These are phyloP conservation scores for Clarias fuscus DNA, from an alignment of 2,797 vertebrate genomes.

Conservation along the genomic window DNA sequence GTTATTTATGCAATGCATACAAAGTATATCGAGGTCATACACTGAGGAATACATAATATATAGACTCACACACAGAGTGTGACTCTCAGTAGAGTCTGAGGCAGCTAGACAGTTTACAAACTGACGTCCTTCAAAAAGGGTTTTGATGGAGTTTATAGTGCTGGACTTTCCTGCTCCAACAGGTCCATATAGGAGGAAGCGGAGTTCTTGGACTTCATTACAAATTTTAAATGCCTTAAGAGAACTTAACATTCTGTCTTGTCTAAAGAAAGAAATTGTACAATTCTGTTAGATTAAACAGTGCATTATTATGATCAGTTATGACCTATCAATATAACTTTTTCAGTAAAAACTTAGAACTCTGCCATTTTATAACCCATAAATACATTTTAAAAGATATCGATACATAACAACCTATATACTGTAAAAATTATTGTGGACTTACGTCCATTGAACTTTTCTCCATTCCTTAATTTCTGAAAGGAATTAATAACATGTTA, in stretches of 20 bases:
- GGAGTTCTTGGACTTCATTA: not conserved
- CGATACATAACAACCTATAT: too few relatives aligned
- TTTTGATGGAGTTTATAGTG: slow-evolving; percentile 24
- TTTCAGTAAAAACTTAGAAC: not conserved
- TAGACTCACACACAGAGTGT: too few relatives aligned
- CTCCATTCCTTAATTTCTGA: not conserved
- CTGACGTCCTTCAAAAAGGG: slow-evolving; percentile 17
- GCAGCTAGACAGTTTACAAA: slow-evolving; percentile 16
- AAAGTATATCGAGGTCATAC: too few relatives aligned
- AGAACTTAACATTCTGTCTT: not conserved
- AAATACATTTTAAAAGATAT: too few relatives aligned
- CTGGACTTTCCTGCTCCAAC: too few relatives aligned
- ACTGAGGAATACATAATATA: too few relatives aligned
- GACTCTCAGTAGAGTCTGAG: not conserved
- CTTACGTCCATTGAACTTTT: not conserved
- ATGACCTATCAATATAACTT: not conserved
- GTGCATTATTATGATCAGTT: too few relatives aligned
- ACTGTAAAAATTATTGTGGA: not conserved
- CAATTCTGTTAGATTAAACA: not conserved
- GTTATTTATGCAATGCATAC: too few relatives aligned
- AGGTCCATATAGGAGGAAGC: slow-evolving; percentile 15
- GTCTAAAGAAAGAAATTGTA: not conserved
- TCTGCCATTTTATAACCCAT: not conserved
- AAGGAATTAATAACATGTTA: not conserved
- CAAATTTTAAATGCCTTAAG: not conserved